Base-by-base conservation (phyloP, 2,888 invertebrate species). In the Macaria notata region DNA sequence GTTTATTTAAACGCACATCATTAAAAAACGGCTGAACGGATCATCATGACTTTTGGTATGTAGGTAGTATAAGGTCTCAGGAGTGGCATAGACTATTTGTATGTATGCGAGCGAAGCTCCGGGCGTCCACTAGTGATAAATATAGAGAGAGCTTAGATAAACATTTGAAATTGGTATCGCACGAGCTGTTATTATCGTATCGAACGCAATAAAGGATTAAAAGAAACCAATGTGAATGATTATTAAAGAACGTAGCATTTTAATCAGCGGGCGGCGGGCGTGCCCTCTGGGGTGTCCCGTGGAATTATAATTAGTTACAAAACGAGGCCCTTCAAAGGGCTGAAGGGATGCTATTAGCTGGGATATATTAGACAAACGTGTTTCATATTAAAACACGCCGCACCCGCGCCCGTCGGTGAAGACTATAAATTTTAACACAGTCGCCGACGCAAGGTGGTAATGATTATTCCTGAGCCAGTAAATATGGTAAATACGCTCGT, bases 261-360 rank as follows among this genome's bases (percentile, higher is more conserved):
- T 78, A 81, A 83, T 81, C 78, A 79, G 75, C 76, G 71, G 72
- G 72, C 65, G 72, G 66, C 68, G 63, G 46, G 59, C 58, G 50
- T 66, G 53, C 61, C 66, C 62, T 49, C 39, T 60, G 67, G 66
- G 64, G 68, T 65, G 76, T 71, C 74, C 74, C 64, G 75, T 77
- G 73, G 72, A 74, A 78, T 84, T 80, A 78, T 83, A 84, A 84
- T 84, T 81, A 78, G 73, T 68, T 65, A 46, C 67, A 65, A 64
- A 67, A 67, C 66, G 64, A 63, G 63, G 67, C 69, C 72, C 54
- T 64, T 71, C 66, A 67, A 73, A 73, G 75, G 73, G 73, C 61
- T 72, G 68, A 69, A 73, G 71, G 72, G 73, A 56, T 68, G 66
- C 72, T 74, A 77, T 79, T 76, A 79, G 76, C 73, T 73, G 73